phyloP scores from a whole-genome alignment of 2,113 vertebrate species.

The Cavia porcellus region DNA sequence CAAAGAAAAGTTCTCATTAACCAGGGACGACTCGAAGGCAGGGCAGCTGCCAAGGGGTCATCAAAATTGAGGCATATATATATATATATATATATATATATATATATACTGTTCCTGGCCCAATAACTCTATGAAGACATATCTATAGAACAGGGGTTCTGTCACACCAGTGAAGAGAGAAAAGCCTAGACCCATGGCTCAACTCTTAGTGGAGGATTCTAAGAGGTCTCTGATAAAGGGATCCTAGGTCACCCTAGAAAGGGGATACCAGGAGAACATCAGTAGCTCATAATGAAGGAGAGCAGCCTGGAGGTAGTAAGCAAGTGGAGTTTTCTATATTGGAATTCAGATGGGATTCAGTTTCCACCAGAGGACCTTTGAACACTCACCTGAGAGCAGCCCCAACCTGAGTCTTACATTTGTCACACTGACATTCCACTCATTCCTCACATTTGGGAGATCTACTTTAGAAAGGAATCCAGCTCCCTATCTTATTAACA shows the following conservation, averaged over 20 bases:
- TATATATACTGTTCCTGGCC: not conserved
- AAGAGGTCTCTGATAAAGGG: too few relatives aligned
- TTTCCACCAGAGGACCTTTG: not conserved
- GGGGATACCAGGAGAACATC: too few relatives aligned
- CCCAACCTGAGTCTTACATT: too few relatives aligned
- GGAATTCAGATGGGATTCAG: not conserved
- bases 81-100: too few relatives aligned
- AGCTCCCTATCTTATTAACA: not conserved
- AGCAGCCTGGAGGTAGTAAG: not conserved
- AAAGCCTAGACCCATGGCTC: not conserved
- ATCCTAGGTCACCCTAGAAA: not conserved
- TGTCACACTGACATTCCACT: not conserved
- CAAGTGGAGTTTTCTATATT: not conserved
- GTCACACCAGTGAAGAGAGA: not conserved
- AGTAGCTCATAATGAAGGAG: not conserved
- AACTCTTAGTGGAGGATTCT: not conserved
- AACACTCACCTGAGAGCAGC: too few relatives aligned
- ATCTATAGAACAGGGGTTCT: not conserved
- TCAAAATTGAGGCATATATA: not conserved
- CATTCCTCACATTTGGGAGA: not conserved
- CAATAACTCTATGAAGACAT: not conserved
- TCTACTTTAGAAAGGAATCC: not conserved
- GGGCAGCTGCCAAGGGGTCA: not conserved
- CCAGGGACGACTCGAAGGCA: not conserved
- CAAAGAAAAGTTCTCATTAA: not conserved